Evolutionary conservation across 2,113 vertebrate species (phyloP), one percentile per base, ranked within the genome.

Genomic region (Otocyon megalotis): DNA sequence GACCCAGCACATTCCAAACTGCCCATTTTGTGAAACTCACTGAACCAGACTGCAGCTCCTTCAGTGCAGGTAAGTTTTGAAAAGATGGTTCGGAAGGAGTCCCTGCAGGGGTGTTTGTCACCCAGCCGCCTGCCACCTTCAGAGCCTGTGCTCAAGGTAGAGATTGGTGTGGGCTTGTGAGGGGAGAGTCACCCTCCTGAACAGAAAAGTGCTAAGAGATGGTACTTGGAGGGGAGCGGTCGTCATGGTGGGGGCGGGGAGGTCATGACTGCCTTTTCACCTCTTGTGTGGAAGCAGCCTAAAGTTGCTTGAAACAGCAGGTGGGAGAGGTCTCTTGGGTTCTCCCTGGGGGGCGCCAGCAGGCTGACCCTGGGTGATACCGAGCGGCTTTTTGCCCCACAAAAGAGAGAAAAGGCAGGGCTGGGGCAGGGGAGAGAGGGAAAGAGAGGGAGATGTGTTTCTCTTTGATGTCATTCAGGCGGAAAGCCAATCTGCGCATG

Each of bases 401-500:
- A 94, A 97, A 80, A 54, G 92, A 88, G 89, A 20, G n/a, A 56
- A 2, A 17, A 32, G 84, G 12, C 26, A 9, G 62, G 37, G 48
- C 13, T 8, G 24, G 37, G 54, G n/a, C 11, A 0, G 16, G 11
- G 37, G 5, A 1, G 12, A 32, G 2, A 28, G n/a, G 20, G 11
- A 17, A 4, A 9, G 22, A 13, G 63, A 26, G 30, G 15, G 58
- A 20, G 93, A 92, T 88, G 86, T 96, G 82, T 86, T 93, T 90
- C 96, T 97, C 95, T 98, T 97, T 92, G 96, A 80, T 98, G 97
- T 90, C 96, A 72, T 96, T 98, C 96, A 97, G 97, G 96, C 90
- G 85, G 98, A 98, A 98, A 98, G 98, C 97, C 97, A 98, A 98
- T 98, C 98, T 98, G 85, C 86, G 53, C 97, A 97, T 98, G 97